Percentiles rank a stretch among this genome's conserved stretches.
Evolutionary conservation across 1,140 invertebrate species (phyloP).

Genomic region (Drosophila jambulina): DNA sequence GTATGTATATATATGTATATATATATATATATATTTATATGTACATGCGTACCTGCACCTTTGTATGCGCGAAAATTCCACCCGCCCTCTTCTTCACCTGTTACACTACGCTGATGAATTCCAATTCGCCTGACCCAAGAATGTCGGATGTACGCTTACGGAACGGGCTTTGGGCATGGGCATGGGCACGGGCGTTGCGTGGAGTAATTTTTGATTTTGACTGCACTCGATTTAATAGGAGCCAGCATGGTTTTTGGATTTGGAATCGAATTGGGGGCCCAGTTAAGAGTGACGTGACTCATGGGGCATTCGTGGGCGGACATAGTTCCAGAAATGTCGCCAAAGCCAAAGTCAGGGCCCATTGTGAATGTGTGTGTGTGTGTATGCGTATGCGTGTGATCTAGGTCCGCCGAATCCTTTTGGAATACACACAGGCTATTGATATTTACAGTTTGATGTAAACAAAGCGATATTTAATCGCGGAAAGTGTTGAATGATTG

Average conservation of each 20-base stretch:
- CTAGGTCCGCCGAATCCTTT: constrained; percentile 19
- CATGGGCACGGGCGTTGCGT: constrained; percentile 32
- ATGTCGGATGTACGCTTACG: constrained; percentile 27
- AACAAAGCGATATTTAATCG: constrained; percentile 12
- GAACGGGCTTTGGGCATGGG: constrained; percentile 17
- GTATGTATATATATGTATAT: constrained; percentile 17
- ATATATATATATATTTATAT: constrained; percentile 16
- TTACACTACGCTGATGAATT: constrained; percentile 61
- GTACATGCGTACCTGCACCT: constrained; percentile 50
- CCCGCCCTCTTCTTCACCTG: constrained; percentile 74
- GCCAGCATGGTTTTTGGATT: constrained; percentile 37
- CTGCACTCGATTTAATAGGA: constrained; percentile 27
- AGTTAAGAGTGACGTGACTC: constrained; percentile 31
- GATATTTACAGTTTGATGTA: constrained; percentile 17
- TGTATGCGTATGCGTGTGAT: constrained; percentile 5
- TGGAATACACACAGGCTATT: constrained; percentile 18
- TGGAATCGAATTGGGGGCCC: constrained; percentile 14
- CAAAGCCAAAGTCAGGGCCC: constrained; percentile 19
- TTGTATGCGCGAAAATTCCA: constrained; percentile 63
- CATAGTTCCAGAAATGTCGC: constrained; percentile 35
- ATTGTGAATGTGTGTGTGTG: constrained; percentile 4
- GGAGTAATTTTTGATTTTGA: constrained; percentile 50
- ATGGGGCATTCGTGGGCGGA: constrained; percentile 36
- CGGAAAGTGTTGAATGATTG: not conserved
- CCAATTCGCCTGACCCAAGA: constrained; percentile 25